Base-by-base conservation (phyloP, 2,888 invertebrate species). In the Neoitamus cyanurus region DNA sequence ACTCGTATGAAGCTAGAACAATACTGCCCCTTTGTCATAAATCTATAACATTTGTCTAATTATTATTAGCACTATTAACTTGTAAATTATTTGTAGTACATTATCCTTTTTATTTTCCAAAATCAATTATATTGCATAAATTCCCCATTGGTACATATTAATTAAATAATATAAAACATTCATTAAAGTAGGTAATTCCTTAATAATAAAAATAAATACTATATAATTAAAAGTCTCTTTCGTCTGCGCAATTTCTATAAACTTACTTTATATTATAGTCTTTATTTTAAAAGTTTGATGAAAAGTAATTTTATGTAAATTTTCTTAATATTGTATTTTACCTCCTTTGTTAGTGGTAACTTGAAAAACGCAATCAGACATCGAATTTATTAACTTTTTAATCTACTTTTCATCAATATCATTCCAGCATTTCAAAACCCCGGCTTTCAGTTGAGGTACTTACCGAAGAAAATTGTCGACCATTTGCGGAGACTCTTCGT, bases 401-500 rank as follows among this genome's bases (percentile, higher is more conserved):
- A 80, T n/a, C 31, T 4, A 31, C 2, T 31, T 31, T 58, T 48
- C 48, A 48, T 31, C 28, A 7, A 80, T 48, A 46, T 80, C 80
- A 46, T 15, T 80, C 48, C 80, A 80, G 28, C 30, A 30, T 30
- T 80, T 77, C 15, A 36, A 25, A 46, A 42, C 30, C 37, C 28
- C 42, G 48, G 46, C 20, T 77, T 30, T 77, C 20, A 77, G 42
- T 46, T 77, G 72, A 30, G 72, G 4, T 72, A n/a, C n/a, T n/a
- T n/a, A 72, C 25, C 9, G 31, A 72, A 72, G 9, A 20, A 72
- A 72, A 72, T n/a, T 72, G 72, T 3, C 30, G 72, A 6, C 72
- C 72, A n/a, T 72, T 72, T 34, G 72, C 28, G 31, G 9, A 72
- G 72, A 72, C 42, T 77, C 48, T 77, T 77, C 42, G 25, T 46